A percentile compares a stretch with the other conserved stretches of the same genome.
These are phyloP conservation scores for Natrix natrix DNA, from an alignment of 2,797 vertebrate species.

Conservation along the genomic window DNA sequence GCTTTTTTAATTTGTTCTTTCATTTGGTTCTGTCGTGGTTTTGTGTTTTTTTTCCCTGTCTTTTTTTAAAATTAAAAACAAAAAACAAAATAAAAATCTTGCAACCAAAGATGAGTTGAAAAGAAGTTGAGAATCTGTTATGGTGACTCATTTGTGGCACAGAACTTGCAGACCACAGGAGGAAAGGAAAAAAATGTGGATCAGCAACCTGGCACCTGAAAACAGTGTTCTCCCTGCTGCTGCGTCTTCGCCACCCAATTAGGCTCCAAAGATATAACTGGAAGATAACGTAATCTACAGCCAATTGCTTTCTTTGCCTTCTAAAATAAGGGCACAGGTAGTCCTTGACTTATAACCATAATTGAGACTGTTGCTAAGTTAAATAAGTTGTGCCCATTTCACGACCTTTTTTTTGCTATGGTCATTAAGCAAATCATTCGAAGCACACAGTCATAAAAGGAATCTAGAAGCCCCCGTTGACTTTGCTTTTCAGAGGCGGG, in stretches of 20 bases:
- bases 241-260: not conserved
- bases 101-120: slow-evolving; percentile 36
- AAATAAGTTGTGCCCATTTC: not conserved
- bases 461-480: not conserved
- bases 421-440: not conserved
- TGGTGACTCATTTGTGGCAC: not conserved
- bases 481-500: not conserved
- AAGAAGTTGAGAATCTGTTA: not conserved
- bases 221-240: not conserved
- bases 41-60: slow-evolving; percentile 37
- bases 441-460: not conserved
- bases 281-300: not conserved
- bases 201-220: not conserved
- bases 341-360: not conserved
- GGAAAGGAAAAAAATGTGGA: not conserved
- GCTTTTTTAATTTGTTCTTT: slow-evolving; percentile 37
- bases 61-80: slow-evolving; percentile 36
- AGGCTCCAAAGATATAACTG: not conserved
- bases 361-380: not conserved
- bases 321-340: not conserved
- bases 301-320: not conserved
- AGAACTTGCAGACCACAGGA: not conserved
- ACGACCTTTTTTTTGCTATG: not conserved
- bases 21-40: slow-evolving; percentile 37
- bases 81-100: slow-evolving; percentile 44